These are phyloP conservation scores for Zootermopsis nevadensis DNA, from an alignment of 2,888 invertebrate species.

Conservation along the genomic window DNA sequence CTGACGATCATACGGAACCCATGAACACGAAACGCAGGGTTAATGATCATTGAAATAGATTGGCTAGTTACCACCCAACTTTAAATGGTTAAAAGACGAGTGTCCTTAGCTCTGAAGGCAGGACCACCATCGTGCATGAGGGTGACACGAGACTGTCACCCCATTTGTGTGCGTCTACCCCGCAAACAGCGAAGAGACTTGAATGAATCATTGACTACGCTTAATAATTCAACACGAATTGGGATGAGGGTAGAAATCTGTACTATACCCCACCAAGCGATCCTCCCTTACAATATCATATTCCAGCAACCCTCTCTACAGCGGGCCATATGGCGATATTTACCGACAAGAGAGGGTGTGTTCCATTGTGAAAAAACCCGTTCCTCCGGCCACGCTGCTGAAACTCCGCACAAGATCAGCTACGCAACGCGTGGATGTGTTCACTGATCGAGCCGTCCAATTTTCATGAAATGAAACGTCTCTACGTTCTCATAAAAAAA, in stretches of 20 bases:
- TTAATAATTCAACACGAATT: slow-evolving; percentile 39
- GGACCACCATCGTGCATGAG: no score
- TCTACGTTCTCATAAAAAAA: no score
- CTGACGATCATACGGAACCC: no score
- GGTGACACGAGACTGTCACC: no score
- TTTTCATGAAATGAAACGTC: no score
- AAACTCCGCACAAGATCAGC: not conserved
- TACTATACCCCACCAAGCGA: not conserved
- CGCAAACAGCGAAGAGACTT: not conserved
- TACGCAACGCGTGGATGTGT: not conserved
- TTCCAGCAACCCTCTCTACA: not conserved
- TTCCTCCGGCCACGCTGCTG: not conserved
- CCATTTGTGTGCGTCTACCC: no score
- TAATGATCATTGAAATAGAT: no score
- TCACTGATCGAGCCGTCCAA: no score
- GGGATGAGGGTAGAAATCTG: slow-evolving; percentile 29
- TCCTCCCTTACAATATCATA: slow-evolving; percentile 13
- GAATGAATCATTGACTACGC: not conserved
- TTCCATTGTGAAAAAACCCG: not conserved
- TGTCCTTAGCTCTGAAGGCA: no score
- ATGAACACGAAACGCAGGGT: no score
- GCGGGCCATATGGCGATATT: slow-evolving; percentile 38
- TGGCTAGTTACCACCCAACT: no score
- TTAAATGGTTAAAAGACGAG: no score
- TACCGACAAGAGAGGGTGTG: not conserved